phyloP scores from a whole-genome alignment of 2,888 invertebrate species.

The Xylophagus ater region DNA sequence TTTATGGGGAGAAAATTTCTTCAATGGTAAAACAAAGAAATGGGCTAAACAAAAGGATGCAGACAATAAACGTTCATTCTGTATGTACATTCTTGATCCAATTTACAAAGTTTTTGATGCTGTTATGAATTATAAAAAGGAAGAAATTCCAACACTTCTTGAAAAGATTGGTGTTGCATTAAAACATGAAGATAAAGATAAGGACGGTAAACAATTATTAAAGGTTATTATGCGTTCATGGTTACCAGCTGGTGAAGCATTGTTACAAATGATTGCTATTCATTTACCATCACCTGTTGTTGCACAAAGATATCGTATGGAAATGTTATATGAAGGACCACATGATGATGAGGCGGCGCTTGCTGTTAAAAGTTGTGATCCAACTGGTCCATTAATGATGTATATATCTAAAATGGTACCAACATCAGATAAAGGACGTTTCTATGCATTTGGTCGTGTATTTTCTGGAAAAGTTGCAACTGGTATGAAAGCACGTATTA shows the following conservation, averaged over 20 bases:
- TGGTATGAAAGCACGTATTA: slow-evolving; percentile 91
- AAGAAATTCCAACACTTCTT: slow-evolving; percentile 77
- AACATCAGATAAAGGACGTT: slow-evolving; percentile 98
- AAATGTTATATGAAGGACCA: slow-evolving; percentile 99
- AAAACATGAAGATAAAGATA: slow-evolving; percentile 90
- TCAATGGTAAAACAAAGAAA: slow-evolving; percentile 93
- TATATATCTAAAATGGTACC: slow-evolving; percentile 99
- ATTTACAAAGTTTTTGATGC: slow-evolving; percentile 86
- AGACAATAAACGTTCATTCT: slow-evolving; percentile 94
- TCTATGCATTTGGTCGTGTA: slow-evolving; percentile 99
- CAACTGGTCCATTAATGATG: slow-evolving; percentile 98
- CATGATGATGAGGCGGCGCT: slow-evolving; percentile 90
- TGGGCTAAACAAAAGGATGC: slow-evolving; percentile 88
- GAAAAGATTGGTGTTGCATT: slow-evolving; percentile 86
- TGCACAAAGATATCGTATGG: slow-evolving; percentile 98
- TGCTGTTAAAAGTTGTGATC: slow-evolving; percentile 87
- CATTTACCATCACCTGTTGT: slow-evolving; percentile 98
- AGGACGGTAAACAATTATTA: slow-evolving; percentile 89
- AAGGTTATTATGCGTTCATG: slow-evolving; percentile 98
- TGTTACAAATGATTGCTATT: slow-evolving; percentile 99
- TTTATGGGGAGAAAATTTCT: slow-evolving; percentile 99
- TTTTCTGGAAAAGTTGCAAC: slow-evolving; percentile 92
- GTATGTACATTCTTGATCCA: slow-evolving; percentile 97
- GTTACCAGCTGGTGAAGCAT: slow-evolving; percentile 98
- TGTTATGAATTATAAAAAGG: slow-evolving; percentile 89